A percentile compares a stretch with the other conserved stretches of the same genome.
Evolutionary conservation across 2,113 vertebrate genomes (phyloP).

Genomic region (Lepisosteus osseus): DNA sequence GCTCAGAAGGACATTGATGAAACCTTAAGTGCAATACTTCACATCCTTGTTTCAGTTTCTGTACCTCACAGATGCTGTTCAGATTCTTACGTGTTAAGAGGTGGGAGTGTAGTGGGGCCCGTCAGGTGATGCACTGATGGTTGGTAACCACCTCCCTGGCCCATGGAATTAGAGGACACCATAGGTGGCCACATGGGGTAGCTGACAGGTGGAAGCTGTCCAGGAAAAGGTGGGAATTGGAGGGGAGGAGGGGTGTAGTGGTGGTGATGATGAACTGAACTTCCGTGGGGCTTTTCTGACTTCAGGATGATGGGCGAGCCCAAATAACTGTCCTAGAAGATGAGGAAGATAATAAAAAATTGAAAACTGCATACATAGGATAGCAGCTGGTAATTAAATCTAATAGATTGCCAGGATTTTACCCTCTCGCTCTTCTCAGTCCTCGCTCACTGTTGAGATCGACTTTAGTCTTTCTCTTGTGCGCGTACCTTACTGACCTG

Average conservation of each 20-base stretch:
- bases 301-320: conserved; percentile 30
- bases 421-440: too few relatives aligned
- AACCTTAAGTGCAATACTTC: background rate
- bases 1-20: background rate
- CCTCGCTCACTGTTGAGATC: too few relatives aligned
- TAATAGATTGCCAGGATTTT: background rate
- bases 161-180: conserved; percentile 30
- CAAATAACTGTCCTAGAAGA: conserved; percentile 45
- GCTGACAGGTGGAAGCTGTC: conserved; percentile 40
- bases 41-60: background rate
- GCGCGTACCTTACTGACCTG: too few relatives aligned
- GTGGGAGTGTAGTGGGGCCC: conserved; percentile 36
- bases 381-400: too few relatives aligned
- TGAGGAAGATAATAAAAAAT: conserved; percentile 15
- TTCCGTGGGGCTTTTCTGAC: conserved; percentile 50
- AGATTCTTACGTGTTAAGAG: conserved; percentile 50
- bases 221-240: conserved; percentile 5
- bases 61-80: background rate
- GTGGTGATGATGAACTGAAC: conserved; percentile 75
- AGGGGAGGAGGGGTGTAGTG: conserved; percentile 55
- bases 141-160: conserved; percentile 40
- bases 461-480: too few relatives aligned
- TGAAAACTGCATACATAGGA: background rate
- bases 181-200: conserved; percentile 49
- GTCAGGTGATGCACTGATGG: conserved; percentile 31